Base-by-base conservation (phyloP, 1,140 invertebrate species). In the Listronotus bonariensis region DNA sequence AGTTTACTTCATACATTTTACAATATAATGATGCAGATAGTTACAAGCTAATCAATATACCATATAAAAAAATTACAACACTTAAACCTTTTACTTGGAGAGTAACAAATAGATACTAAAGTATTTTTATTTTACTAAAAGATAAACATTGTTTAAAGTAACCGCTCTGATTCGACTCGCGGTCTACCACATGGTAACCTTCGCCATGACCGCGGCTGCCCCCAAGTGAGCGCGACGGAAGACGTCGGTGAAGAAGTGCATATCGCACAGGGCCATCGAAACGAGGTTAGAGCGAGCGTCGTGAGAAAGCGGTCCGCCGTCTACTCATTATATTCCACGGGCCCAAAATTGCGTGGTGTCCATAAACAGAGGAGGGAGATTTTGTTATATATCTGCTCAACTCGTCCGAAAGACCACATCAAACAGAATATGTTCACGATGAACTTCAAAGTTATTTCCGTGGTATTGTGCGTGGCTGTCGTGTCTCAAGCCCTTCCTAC, bases 401-500 rank as follows among this genome's bases (percentile, higher is more conserved):
- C 58, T 68, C 74, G 73, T 74, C 60, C 63, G 59, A 68, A 68
- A 68, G 72, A 26, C 20, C 20, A 60, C 49, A 65, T 51, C 46
- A 65, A 32, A 38, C 43, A 52, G 41, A 51, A 65, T 36, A 65
- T 65, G 26, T 68, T 43, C 48, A 74, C 72, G 71, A 68, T 68
- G 62, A 69, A 65, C 55, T 61, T 65, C 48, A 76, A 73, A 71
- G 38, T 76, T 41, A 59, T 67, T 56, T 72, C 69, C 51, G 69
- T 74, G 73, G 67, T 86, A 65, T 72, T 84, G 77, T 82, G 85
- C 75, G 74, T 84, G 42, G 71, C 84, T 71, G 78, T 80, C 67
- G 82, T 81, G 36, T 75, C 80, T 31, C 81, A 81, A 68, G 85
- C 88, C 20, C 80, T 88, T 56, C 89, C 89, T 43, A 85, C 89